Percentiles rank a stretch among this genome's conserved stretches.
phyloP scores from a whole-genome alignment of 2,113 vertebrate species.

The Ploceus nigricollis region DNA sequence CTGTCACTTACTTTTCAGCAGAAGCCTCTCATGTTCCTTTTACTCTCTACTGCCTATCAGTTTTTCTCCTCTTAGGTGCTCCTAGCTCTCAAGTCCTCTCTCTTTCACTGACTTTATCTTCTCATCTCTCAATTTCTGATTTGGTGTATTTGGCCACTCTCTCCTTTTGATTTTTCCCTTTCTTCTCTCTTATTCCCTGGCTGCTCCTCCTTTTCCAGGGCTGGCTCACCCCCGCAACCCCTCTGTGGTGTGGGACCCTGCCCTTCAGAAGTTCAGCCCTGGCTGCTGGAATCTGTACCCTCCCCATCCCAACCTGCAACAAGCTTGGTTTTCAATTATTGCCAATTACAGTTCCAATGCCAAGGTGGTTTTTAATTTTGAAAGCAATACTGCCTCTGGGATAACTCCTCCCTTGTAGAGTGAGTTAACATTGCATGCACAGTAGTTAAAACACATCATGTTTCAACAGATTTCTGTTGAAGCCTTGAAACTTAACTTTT shows the following conservation, averaged over 20 bases:
- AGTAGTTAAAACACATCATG: not conserved
- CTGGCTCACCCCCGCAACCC: not conserved
- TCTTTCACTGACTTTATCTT: not conserved
- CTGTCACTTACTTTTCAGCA: not conserved
- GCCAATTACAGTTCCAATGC: not conserved
- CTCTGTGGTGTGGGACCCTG: too few species aligned
- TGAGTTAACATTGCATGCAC: not conserved
- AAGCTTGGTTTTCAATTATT: not conserved
- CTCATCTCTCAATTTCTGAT: not conserved
- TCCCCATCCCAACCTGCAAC: not conserved
- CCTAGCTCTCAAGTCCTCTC: not conserved
- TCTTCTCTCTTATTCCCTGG: not conserved
- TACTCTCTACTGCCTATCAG: not conserved
- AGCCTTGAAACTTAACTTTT: not conserved
- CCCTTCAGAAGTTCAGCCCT: not conserved
- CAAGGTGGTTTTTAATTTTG: not conserved
- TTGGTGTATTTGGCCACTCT: not conserved
- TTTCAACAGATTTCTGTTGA: not conserved
- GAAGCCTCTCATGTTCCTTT: rapidly evolving
- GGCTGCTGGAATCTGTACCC: not conserved
- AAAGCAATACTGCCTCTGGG: not conserved
- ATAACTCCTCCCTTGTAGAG: not conserved
- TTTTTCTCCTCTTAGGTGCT: not conserved
- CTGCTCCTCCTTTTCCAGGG: not conserved
- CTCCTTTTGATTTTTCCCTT: not conserved